These are phyloP conservation scores for Diogma glabrata DNA, from an alignment of 2,888 invertebrate genomes.

Conservation along the genomic window DNA sequence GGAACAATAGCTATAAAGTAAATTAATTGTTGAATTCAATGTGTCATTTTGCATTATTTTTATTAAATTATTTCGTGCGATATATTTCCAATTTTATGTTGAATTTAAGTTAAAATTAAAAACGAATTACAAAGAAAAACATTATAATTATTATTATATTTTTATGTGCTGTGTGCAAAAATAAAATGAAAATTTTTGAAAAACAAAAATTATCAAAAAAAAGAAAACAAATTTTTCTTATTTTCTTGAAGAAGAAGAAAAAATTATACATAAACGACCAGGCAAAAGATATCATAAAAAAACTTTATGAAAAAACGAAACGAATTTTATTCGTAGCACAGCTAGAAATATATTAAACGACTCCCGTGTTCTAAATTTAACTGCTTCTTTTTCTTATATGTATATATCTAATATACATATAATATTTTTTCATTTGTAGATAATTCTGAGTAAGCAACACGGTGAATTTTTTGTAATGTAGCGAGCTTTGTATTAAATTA, in stretches of 20 bases:
- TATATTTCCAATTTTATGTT: too few species aligned
- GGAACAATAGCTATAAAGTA: too few species aligned
- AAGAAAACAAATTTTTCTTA: conserved; percentile 1
- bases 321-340: too few species aligned
- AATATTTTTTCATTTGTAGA: background rate
- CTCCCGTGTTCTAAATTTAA: conserved; percentile 6
- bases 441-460: conserved; percentile 14
- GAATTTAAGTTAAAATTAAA: too few species aligned
- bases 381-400: background rate
- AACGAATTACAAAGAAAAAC: conserved; percentile 7
- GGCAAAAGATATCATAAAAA: too few species aligned
- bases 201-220: conserved; percentile 2
- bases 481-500: conserved; percentile 17
- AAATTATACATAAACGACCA: too few species aligned
- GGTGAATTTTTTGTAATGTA: conserved; percentile 18
- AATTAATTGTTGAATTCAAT: too few species aligned
- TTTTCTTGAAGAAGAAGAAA: conserved; percentile 1
- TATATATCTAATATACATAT: conserved; percentile 4
- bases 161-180: conserved; percentile 2
- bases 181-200: conserved; percentile 4
- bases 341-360: too few species aligned
- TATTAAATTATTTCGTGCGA: too few species aligned
- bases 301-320: too few species aligned
- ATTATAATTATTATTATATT: conserved; percentile 2
- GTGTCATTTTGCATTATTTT: too few species aligned